Evolutionary conservation across 2,888 invertebrate species (phyloP).

Genomic region (Campoletis raptor): DNA sequence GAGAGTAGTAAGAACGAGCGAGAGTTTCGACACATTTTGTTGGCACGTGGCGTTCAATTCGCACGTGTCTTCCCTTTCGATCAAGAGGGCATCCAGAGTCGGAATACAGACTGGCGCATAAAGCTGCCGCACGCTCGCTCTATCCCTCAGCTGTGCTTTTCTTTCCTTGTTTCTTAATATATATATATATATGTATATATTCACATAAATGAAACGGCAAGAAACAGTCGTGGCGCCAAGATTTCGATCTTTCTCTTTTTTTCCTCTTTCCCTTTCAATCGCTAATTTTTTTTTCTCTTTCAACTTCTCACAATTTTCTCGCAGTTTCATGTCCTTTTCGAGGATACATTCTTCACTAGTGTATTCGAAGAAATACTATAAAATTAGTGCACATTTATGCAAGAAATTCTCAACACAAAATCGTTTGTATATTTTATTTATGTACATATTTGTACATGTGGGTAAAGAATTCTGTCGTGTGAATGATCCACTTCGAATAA

Average conservation of each 20-base stretch:
- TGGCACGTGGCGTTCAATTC: slow-evolving; percentile 59
- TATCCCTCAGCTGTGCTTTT: slow-evolving; percentile 47
- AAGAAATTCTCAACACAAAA: slow-evolving; percentile 44
- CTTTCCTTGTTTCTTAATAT: slow-evolving; percentile 18
- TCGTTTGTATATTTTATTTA: neutral
- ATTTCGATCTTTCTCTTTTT: slow-evolving; percentile 43
- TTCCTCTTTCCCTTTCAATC: slow-evolving; percentile 26
- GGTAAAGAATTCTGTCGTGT: slow-evolving; percentile 42
- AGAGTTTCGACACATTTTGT: slow-evolving; percentile 25
- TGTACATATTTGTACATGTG: neutral
- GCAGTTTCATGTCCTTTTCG: slow-evolving; percentile 34
- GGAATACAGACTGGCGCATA: slow-evolving; percentile 39
- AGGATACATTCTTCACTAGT: neutral
- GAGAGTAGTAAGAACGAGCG: neutral
- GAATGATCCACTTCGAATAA: slow-evolving; percentile 30
- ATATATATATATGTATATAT: neutral
- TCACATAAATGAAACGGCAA: slow-evolving; percentile 10
- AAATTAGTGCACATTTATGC: slow-evolving; percentile 6
- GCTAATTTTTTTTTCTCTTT: slow-evolving; percentile 23
- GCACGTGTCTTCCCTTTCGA: slow-evolving; percentile 60
- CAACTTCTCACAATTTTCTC: slow-evolving; percentile 36
- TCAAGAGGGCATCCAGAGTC: slow-evolving; percentile 35
- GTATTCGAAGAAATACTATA: slow-evolving; percentile 18
- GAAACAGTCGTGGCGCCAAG: slow-evolving; percentile 59
- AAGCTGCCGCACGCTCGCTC: slow-evolving; percentile 26